Conservation (phyloP, 2,797 vertebrate genomes). For the Eutrigla gurnardus region DNA sequence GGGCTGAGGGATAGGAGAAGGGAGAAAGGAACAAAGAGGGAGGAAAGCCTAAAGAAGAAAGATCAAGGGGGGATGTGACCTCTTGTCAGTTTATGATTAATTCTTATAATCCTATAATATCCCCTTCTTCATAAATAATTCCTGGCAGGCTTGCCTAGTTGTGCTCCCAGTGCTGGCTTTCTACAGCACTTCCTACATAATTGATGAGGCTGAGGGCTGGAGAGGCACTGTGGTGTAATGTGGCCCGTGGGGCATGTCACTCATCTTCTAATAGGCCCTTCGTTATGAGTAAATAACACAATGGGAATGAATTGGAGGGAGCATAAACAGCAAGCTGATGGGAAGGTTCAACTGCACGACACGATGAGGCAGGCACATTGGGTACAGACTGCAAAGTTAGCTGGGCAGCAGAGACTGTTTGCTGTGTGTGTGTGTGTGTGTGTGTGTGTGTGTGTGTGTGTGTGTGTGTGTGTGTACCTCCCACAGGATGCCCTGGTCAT, state of each 20-base stretch:
- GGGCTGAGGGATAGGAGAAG: not conserved
- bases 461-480: slow-evolving; percentile 66
- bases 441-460: slow-evolving; percentile 29
- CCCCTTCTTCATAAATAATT: slow-evolving; percentile 74
- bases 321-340: slow-evolving; percentile 31
- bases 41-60: slow-evolving; percentile 23
- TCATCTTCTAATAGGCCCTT: slow-evolving; percentile 71
- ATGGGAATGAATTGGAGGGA: slow-evolving; percentile 43
- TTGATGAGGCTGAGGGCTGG: slow-evolving; percentile 70
- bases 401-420: slow-evolving; percentile 39
- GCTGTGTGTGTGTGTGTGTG: slow-evolving; percentile 2
- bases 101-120: slow-evolving; percentile 77
- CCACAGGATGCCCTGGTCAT: slow-evolving; percentile 66
- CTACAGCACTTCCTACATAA: slow-evolving; percentile 68
- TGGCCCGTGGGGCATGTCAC: slow-evolving; percentile 64
- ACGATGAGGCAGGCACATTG: slow-evolving; percentile 47
- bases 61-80: slow-evolving; percentile 47
- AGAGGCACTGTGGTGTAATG: slow-evolving; percentile 64
- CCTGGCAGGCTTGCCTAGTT: slow-evolving; percentile 65
- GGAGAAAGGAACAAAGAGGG: not conserved
- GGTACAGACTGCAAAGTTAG: slow-evolving; percentile 31
- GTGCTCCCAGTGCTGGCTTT: slow-evolving; percentile 52
- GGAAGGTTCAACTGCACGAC: slow-evolving; percentile 19
- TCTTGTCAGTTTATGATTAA: slow-evolving; percentile 69
- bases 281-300: slow-evolving; percentile 75